phyloP scores from a whole-genome alignment of 2,888 invertebrate species.

The Diplolepis rosae region DNA sequence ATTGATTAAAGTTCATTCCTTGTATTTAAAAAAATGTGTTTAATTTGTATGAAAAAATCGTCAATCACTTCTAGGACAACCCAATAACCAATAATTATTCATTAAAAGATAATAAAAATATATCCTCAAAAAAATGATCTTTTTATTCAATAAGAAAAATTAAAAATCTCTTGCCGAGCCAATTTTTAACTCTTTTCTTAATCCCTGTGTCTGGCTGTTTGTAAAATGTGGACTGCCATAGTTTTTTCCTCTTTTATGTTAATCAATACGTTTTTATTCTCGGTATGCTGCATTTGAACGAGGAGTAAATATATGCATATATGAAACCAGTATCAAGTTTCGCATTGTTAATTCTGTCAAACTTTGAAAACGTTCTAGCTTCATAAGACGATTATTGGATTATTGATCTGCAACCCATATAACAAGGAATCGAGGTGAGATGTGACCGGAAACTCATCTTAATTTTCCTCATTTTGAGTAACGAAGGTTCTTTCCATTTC shows the following conservation, averaged over 20 bases:
- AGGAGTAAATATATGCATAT: neutral
- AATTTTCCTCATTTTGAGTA: neutral
- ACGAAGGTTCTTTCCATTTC: neutral
- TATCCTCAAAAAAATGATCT: too few relatives aligned
- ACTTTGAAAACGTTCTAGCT: neutral
- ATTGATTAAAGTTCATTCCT: too few relatives aligned
- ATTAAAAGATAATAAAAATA: too few relatives aligned
- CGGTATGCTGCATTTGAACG: too few relatives aligned
- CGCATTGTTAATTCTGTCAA: conserved; percentile 10
- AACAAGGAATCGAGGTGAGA: neutral
- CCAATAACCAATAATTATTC: too few relatives aligned
- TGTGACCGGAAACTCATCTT: conserved; percentile 13
- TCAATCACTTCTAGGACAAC: too few relatives aligned
- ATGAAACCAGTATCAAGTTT: neutral
- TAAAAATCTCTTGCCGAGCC: neutral
- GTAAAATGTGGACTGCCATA: neutral
- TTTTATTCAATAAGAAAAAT: too few relatives aligned
- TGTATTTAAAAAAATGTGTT: too few relatives aligned
- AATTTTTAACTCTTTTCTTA: neutral
- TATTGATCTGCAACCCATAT: neutral
- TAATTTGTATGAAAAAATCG: too few relatives aligned
- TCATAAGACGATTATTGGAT: neutral
- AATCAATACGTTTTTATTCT: conserved; percentile 7
- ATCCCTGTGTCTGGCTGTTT: conserved; percentile 10
- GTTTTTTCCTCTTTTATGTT: neutral